Conservation (phyloP, 2,113 vertebrate genomes). For the Anthoscopus minutus region DNA sequence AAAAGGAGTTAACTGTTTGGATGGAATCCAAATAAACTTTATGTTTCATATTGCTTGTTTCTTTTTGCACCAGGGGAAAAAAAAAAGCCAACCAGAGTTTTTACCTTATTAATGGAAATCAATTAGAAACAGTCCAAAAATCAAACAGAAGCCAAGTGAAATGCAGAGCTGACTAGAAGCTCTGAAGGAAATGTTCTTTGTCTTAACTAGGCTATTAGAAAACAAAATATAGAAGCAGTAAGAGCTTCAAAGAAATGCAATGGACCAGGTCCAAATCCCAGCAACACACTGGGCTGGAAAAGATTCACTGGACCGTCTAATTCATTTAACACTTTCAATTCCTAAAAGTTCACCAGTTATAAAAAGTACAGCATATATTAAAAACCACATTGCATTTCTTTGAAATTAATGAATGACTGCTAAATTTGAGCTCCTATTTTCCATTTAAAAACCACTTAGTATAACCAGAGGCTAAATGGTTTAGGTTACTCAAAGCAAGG, state of each 20-base stretch:
- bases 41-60: not conserved
- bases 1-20: conserved; percentile 23
- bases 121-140: conserved; percentile 57
- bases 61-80: not conserved
- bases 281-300: conserved; percentile 31
- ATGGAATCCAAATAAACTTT: not conserved
- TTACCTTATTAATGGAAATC: conserved; percentile 59
- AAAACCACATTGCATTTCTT: not conserved
- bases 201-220: conserved; percentile 61
- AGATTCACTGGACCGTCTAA: conserved; percentile 26
- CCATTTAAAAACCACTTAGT: not conserved
- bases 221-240: conserved; percentile 60
- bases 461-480: not conserved
- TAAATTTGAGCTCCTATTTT: conserved; percentile 4
- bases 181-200: conserved; percentile 62
- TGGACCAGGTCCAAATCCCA: conserved; percentile 58
- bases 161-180: conserved; percentile 12
- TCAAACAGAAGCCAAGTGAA: conserved; percentile 39
- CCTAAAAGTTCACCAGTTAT: not conserved
- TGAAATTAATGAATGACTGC: not conserved
- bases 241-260: conserved; percentile 58
- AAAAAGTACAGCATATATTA: not conserved
- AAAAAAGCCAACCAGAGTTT: not conserved
- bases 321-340: conserved; percentile 42
- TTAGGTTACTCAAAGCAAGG: not conserved